Base-by-base conservation (phyloP, 2,113 vertebrate genomes). In the Galeopterus variegatus region DNA sequence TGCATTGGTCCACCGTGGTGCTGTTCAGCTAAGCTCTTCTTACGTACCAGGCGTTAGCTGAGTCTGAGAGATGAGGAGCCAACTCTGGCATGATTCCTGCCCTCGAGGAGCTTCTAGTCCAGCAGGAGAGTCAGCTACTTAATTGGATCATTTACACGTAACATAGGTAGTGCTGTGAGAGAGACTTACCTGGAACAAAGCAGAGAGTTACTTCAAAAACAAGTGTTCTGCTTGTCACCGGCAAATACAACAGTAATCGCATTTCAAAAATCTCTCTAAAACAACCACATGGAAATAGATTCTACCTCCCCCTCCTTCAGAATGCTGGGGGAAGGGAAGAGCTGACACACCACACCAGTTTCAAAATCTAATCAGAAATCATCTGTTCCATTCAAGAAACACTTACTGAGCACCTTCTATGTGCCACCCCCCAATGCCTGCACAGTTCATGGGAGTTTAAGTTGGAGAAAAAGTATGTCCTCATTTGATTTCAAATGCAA, bases 401-500 rank as follows among this genome's bases (percentile, higher is more conserved):
- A 54, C 33, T 52, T 15, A 60, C 41, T 18, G 23, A 45, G 45
- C 52, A 89, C 73, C 62, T 72, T 67, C 60, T 48, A 5, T 14
- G 18, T 0, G 2, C n/a, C n/a, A 45, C n/a, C 31, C 28, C 45
- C n/a, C 77, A 64, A 65, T 79, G 70, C 8, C 56, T 45, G 14
- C 31, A 67, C 8, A 12, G 19, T 82, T 83, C 12, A 26, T 45
- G 54, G 72, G 79, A 72, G 69, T 93, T 89, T 72, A 89, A 93
- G 28, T 45, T 69, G 17, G 62, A 89, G 19, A 60, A 88, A 60
- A 84, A 62, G 70, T 45, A 72, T 62, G 65, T 48, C 54, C 12
- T 64, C 70, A 90, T 56, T 90, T 33, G 48, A 93, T 85, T 72
- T 79, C n/a, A 77, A 84, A 50, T 21, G 28, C 31, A 85, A 93